Evolutionary conservation across 2,113 vertebrate species (phyloP), one percentile per base, ranked within the genome.

Genomic region (Pachypanchax playfairii): DNA sequence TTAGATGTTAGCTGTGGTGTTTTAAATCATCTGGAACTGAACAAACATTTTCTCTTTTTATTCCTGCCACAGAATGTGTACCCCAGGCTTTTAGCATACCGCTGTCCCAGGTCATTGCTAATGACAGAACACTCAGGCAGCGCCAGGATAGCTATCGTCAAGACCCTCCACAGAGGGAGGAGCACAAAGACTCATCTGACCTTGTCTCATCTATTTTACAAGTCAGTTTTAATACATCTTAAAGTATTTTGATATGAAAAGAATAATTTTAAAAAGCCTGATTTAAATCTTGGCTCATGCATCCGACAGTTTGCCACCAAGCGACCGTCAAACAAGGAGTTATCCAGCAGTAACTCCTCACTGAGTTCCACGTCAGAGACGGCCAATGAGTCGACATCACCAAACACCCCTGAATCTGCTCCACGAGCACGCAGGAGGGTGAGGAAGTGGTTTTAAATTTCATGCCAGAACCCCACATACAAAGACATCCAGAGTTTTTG

Each of bases 291-390:
- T 9, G 20, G 5, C 12, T 61, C 2, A 6, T 65, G 26, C 52
- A 12, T 66, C 22, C 20, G 92, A 60, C 93, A 96, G 8, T 98
- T 98, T 11, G 94, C 94, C 83, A 90, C 91, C 33, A 97, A 95
- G 90, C 91, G 91, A 38, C 91, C 94, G 55, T 96, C 94, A 91
- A 94, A 90, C 85, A 98, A 96, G 88, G 97, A 99, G 91, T 91
- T 98, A 68, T 99, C 97, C 85, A 98, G 96, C 94, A 99, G 97
- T 85, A 99, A 98, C 91, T 98, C 96, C 67, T 99, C 97, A 82
- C 93, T 99, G 80, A 99, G 97, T 85, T 99, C 97, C 53, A 96
- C 96, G 53, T 99, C 96, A 0, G 97, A 99, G 90, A 99, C 96
- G 2, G 94, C 95, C 2, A 98, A 96, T 0, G 97, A 98, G 86